Evolutionary conservation across 2,888 invertebrate genomes (phyloP).

Genomic region (Antheraea yamamai): DNA sequence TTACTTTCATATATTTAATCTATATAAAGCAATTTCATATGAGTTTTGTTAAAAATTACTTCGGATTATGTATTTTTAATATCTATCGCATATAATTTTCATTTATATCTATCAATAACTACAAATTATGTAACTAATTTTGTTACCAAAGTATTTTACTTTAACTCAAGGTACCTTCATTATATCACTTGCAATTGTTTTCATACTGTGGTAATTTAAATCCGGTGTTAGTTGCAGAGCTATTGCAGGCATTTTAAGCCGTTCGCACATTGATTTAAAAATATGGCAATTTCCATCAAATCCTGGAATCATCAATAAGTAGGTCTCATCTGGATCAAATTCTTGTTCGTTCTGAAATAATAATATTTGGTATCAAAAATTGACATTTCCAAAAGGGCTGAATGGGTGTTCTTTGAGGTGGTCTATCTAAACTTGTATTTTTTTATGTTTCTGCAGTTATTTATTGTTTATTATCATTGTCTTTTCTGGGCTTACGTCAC

Average conservation of each 20-base stretch:
- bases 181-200: constrained; percentile 22
- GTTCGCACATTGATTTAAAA: constrained; percentile 23
- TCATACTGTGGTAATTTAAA: constrained; percentile 24
- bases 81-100: too few species aligned
- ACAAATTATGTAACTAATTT: too few species aligned
- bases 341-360: constrained; percentile 13
- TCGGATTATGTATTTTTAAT: too few species aligned
- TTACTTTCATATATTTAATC: not conserved
- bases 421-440: not conserved
- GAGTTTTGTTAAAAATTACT: too few species aligned
- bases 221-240: constrained; percentile 24
- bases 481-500: too few species aligned
- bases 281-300: constrained; percentile 26
- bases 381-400: not conserved
- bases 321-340: constrained; percentile 17
- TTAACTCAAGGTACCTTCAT: constrained; percentile 13
- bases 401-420: not conserved
- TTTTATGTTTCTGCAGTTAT: not conserved
- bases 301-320: constrained; percentile 29
- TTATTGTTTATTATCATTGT: too few species aligned
- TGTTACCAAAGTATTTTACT: not conserved
- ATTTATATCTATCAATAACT: too few species aligned
- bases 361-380: not conserved
- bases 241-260: constrained; percentile 26
- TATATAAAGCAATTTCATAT: too few species aligned